A percentile compares a stretch with the other conserved stretches of the same genome.
Evolutionary conservation across 1,140 invertebrate species (phyloP).

Genomic region (Solenopsis fugax): DNA sequence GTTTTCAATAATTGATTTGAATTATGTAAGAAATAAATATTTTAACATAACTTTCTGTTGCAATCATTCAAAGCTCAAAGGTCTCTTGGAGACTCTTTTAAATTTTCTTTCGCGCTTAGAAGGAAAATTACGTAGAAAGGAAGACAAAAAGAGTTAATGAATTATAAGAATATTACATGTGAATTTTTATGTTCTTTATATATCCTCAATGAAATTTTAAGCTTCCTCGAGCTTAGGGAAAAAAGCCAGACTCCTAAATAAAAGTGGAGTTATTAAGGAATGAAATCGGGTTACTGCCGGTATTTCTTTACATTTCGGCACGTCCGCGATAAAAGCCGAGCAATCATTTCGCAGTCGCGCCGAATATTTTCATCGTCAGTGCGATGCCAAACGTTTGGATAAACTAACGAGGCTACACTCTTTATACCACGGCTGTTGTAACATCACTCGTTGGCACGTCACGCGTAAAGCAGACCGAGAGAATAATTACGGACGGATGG

Average conservation of each 20-base stretch:
- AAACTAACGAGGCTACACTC: conserved; percentile 50
- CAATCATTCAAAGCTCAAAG: not conserved
- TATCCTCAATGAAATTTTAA: not conserved
- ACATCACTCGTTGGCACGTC: conserved; percentile 34
- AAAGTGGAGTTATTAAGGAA: not conserved
- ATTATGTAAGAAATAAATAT: not conserved
- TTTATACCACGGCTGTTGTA: conserved; percentile 32
- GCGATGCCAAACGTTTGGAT: conserved; percentile 23
- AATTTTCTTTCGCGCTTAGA: not conserved
- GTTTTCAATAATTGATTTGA: not conserved
- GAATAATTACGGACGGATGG: conserved; percentile 56
- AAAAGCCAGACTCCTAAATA: not conserved
- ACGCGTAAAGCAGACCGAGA: conserved; percentile 23
- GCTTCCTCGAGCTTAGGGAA: not conserved
- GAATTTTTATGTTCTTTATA: not conserved
- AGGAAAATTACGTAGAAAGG: not conserved
- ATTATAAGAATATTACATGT: not conserved
- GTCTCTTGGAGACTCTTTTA: not conserved
- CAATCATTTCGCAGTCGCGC: conserved; percentile 14
- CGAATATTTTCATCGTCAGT: conserved; percentile 18
- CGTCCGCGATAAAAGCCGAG: not conserved
- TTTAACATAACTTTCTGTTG: not conserved
- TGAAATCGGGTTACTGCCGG: not conserved
- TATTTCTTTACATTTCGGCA: not conserved
- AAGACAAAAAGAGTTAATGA: not conserved